Evolutionary conservation across 2,888 invertebrate genomes (phyloP).

Genomic region (Marronus borbonicus): DNA sequence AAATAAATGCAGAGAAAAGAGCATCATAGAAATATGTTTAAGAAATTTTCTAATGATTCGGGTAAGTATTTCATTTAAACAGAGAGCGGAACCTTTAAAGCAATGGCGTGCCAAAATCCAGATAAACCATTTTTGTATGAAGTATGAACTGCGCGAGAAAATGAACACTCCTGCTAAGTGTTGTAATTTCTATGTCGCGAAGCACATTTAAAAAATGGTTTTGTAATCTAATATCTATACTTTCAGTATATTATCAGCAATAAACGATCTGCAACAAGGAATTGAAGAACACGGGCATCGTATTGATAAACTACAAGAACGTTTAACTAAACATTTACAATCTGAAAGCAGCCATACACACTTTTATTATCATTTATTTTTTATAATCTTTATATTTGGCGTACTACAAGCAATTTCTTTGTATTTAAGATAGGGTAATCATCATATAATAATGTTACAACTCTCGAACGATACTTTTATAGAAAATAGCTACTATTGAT

Average conservation of each 20-base stretch:
- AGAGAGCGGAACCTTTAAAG: too few relatives aligned
- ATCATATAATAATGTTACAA: background rate
- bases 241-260: constrained; percentile 64
- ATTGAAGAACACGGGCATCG: constrained; percentile 64
- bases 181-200: too few relatives aligned
- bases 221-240: constrained; percentile 41
- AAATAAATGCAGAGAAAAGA: too few relatives aligned
- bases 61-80: too few relatives aligned
- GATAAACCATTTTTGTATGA: too few relatives aligned
- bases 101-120: too few relatives aligned
- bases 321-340: constrained; percentile 55
- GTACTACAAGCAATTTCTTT: constrained; percentile 65
- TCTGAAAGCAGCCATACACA: constrained; percentile 49
- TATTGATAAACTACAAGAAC: constrained; percentile 63
- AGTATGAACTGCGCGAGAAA: too few relatives aligned
- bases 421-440: constrained; percentile 67
- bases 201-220: background rate
- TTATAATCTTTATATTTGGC: constrained; percentile 61
- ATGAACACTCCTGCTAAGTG: too few relatives aligned
- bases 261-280: constrained; percentile 64
- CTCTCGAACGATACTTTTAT: background rate
- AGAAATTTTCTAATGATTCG: too few relatives aligned
- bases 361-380: constrained; percentile 56
- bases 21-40: too few relatives aligned
- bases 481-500: background rate